Conservation (phyloP, 2,888 invertebrate species). For the Exocentrus adspersus region DNA sequence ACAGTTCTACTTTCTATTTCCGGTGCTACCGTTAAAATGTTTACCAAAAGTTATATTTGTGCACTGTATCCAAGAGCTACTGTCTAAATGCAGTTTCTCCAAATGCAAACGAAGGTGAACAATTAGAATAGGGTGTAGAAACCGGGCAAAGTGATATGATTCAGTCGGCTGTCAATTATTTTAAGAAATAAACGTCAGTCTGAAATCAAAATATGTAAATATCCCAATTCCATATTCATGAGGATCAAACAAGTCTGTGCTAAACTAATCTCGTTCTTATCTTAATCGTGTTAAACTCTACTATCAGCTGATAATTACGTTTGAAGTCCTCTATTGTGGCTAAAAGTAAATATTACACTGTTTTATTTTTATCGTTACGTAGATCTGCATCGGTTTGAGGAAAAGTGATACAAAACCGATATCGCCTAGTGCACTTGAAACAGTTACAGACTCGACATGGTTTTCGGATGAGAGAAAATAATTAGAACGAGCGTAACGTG, state of each 20-base stretch:
- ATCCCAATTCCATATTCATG: neutral
- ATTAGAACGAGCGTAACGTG: no score
- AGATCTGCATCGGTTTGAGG: neutral
- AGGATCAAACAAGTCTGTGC: neutral
- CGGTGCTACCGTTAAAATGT: no score
- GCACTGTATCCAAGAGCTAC: no score
- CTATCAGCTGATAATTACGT: slow-evolving; percentile 3
- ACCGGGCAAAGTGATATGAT: no score
- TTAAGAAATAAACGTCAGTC: neutral
- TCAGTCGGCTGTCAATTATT: no score
- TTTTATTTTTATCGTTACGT: neutral
- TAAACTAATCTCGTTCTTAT: slow-evolving; percentile 6
- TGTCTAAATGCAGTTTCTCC: no score
- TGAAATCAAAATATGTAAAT: neutral
- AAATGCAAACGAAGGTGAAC: no score
- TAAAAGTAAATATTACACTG: slow-evolving; percentile 9
- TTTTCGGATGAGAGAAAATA: no score
- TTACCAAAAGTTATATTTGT: no score
- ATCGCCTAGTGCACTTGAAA: neutral
- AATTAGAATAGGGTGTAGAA: no score
- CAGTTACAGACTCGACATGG: no score
- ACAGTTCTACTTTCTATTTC: no score
- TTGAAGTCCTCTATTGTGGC: slow-evolving; percentile 1
- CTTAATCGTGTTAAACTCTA: neutral
- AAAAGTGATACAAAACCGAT: neutral